Evolutionary conservation across 2,113 vertebrate species (phyloP).

Genomic region (Sceloporus undulatus): DNA sequence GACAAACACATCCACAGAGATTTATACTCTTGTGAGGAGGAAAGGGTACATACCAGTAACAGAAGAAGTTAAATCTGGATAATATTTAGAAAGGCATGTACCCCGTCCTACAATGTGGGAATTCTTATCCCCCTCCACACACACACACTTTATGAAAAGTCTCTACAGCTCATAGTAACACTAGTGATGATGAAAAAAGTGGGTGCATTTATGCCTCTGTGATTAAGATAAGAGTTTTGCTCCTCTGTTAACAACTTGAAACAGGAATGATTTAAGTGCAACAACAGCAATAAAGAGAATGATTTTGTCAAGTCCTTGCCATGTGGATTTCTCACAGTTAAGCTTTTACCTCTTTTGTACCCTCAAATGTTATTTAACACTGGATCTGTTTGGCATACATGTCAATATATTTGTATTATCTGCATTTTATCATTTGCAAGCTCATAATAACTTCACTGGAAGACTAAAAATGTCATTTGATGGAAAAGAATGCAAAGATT

Average conservation of each 20-base stretch:
- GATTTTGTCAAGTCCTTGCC: neutral
- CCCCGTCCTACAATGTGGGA: conserved; percentile 4
- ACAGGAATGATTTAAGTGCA: neutral
- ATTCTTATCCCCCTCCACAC: conserved; percentile 14
- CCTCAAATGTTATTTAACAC: neutral
- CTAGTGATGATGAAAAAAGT: conserved; percentile 36
- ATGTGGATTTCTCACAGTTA: accelerated
- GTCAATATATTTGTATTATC: accelerated
- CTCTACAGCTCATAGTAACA: conserved; percentile 18
- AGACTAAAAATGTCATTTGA: neutral
- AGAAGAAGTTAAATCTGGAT: conserved; percentile 5
- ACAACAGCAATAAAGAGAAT: neutral
- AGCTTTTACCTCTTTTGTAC: accelerated
- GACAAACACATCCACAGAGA: neutral
- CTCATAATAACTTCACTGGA: neutral
- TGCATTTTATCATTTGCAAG: neutral
- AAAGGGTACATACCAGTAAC: neutral
- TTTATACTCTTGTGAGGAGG: conserved; percentile 18
- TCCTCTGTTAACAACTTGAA: conserved; percentile 6
- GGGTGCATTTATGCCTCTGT: conserved; percentile 43
- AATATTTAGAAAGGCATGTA: conserved; percentile 18
- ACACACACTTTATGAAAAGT: neutral
- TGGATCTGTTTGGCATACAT: neutral
- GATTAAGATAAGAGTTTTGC: conserved; percentile 43
- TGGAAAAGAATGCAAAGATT: conserved; percentile 11